Evolutionary conservation across 2,113 vertebrate genomes (phyloP).

Genomic region (Hippocampus comes): DNA sequence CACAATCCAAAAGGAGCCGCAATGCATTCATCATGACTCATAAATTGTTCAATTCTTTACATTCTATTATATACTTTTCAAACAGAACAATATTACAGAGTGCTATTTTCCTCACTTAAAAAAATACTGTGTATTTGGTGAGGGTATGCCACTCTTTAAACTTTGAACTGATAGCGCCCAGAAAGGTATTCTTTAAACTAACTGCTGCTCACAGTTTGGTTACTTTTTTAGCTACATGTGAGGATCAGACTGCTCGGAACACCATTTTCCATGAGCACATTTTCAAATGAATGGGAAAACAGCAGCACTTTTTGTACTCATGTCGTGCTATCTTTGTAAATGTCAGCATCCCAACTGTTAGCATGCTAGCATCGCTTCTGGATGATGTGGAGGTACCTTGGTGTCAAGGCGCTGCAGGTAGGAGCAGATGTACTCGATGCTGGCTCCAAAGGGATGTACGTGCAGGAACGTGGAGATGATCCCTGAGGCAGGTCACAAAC

Average conservation of each 20-base stretch:
- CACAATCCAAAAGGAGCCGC: too few relatives aligned
- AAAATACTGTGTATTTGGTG: neutral
- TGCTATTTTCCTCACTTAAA: too few relatives aligned
- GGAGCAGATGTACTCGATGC: slow-evolving; percentile 97
- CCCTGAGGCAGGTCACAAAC: slow-evolving; percentile 68
- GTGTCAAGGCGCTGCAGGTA: slow-evolving; percentile 93
- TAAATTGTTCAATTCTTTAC: too few relatives aligned
- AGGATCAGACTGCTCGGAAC: neutral
- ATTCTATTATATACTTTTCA: too few relatives aligned
- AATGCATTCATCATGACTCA: too few relatives aligned
- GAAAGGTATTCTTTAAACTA: neutral
- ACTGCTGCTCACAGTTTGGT: neutral
- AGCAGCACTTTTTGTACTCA: neutral
- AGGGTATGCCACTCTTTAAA: neutral
- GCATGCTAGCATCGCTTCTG: neutral
- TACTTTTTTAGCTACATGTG: neutral
- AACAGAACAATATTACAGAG: too few relatives aligned
- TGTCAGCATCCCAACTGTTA: slow-evolving; percentile 13
- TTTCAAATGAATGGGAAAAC: neutral
- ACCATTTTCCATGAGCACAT: neutral
- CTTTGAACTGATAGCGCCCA: neutral
- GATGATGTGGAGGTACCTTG: slow-evolving; percentile 73
- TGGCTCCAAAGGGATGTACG: slow-evolving; percentile 92
- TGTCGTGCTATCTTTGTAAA: neutral
- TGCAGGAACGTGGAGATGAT: slow-evolving; percentile 95